These are phyloP conservation scores for Hydriomena furcata DNA, from an alignment of 2,888 invertebrate genomes.

Conservation along the genomic window DNA sequence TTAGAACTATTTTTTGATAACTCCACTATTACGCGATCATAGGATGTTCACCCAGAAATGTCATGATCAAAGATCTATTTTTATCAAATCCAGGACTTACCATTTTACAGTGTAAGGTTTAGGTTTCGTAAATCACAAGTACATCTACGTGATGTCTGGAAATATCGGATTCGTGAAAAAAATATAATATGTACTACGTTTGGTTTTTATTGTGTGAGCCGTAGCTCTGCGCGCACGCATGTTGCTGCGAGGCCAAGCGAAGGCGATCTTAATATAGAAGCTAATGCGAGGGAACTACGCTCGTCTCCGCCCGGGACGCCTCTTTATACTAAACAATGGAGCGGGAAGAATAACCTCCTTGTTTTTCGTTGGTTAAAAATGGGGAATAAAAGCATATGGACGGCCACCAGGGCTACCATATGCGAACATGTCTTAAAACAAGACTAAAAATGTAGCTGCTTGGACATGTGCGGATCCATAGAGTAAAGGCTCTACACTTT, in stretches of 20 bases:
- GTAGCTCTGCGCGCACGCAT: conserved; percentile 71
- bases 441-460: conserved; percentile 6
- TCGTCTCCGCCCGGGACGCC: conserved; percentile 60
- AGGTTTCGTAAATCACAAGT: conserved; percentile 15
- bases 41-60: conserved; percentile 10
- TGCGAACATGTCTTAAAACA: conserved; percentile 8
- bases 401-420: conserved; percentile 36
- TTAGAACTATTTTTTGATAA: conserved; percentile 40
- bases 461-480: conserved; percentile 12
- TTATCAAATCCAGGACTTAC: conserved; percentile 38
- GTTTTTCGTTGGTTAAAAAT: no score
- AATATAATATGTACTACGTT: conserved; percentile 80
- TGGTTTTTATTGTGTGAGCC: conserved; percentile 67
- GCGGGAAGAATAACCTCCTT: conserved; percentile 46
- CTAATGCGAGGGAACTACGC: conserved; percentile 63
- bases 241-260: conserved; percentile 64
- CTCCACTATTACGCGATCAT: conserved; percentile 39
- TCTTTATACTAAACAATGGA: conserved; percentile 58
- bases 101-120: conserved; percentile 38
- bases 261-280: conserved; percentile 78
- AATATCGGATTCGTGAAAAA: conserved; percentile 68
- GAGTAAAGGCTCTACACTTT: not conserved
- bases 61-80: conserved; percentile 30
- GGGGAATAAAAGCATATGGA: no score
- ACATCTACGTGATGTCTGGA: conserved; percentile 51